Base-by-base conservation (phyloP, 1,140 invertebrate species). In the Euura saliciscinereae region DNA sequence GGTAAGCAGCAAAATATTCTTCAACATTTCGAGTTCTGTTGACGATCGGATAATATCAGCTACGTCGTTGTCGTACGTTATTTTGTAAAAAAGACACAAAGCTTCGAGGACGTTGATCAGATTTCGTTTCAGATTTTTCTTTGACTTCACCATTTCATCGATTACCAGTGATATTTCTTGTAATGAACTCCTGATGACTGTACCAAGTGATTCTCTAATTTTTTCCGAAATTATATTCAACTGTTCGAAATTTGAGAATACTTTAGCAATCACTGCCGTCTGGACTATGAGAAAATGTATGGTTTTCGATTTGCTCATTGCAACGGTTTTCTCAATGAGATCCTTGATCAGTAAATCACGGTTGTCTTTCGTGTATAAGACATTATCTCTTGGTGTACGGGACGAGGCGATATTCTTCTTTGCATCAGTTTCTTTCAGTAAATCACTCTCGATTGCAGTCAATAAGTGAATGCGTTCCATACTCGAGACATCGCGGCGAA, bases 51-150 rank as follows among this genome's bases (percentile, higher is more conserved):
- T 79, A 66, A 83, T 75, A 46, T 77, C 71, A n/a, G 74, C 76
- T 10, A 84, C 66, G 6, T 71, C 13, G 5, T 10, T 42, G 65
- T 80, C 71, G 13, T 80, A 80, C 2, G 71, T 70, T 0, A 72
- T 75, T 64, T 73, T 75, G 59, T 79, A 84, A 2, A 84, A 45
- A 45, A 72, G 75, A 6, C 71, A 76, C 43, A 84, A 76, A 43
- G 80, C 77, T 76, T 75, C 75, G 13, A 76, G 77, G 8, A 84
- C 42, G 44, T 77, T 73, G 7, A 76, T 65, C 3, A 78, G 66
- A 75, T 73, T 76, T 59, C 43, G 74, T 74, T 13, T 73, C 72
- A 44, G 45, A 45, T 76, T 11, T 1, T 71, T 59, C 43, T 75
- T 44, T 43, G 11, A 65, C 28, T 70, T 44, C 69, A 66, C 70